Percentiles rank a stretch among this genome's conserved stretches.
phyloP scores from a whole-genome alignment of 2,888 invertebrate genomes.

The Ophonus ardosiacus region DNA sequence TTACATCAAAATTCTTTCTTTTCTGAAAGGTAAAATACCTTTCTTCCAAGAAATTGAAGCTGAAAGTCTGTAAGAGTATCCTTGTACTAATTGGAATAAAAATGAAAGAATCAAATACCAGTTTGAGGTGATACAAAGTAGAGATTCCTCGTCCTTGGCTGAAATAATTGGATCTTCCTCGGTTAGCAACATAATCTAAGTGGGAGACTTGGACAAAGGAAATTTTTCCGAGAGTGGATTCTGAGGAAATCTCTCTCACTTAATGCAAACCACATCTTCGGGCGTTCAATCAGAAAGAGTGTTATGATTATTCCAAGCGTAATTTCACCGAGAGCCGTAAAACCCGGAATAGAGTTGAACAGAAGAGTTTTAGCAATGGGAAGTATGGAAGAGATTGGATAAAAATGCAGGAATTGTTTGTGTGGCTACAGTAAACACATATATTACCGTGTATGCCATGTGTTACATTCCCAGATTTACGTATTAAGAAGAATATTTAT shows the following conservation, averaged over 20 bases:
- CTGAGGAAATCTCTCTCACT: constrained; percentile 53
- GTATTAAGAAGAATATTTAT: constrained; percentile 49
- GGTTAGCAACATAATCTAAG: constrained; percentile 38
- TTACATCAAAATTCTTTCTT: too few species aligned
- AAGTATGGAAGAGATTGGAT: not conserved
- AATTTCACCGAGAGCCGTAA: constrained; percentile 58
- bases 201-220: constrained; percentile 46
- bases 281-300: constrained; percentile 61
- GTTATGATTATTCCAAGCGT: constrained; percentile 59
- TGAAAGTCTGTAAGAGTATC: not conserved
- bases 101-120: constrained; percentile 35
- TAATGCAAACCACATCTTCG: constrained; percentile 58
- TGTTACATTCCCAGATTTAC: constrained; percentile 56
- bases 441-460: constrained; percentile 52
- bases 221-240: constrained; percentile 34
- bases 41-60: not conserved
- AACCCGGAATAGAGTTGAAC: constrained; percentile 31
- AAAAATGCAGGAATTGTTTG: constrained; percentile 27
- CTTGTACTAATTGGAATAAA: not conserved
- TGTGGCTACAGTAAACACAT: constrained; percentile 51
- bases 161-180: constrained; percentile 43
- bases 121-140: constrained; percentile 35
- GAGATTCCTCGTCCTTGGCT: not conserved
- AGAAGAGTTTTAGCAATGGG: not conserved
- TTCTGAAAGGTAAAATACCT: not conserved